phyloP scores from a whole-genome alignment of 1,140 invertebrate genomes.

The Diorhabda sublineata region DNA sequence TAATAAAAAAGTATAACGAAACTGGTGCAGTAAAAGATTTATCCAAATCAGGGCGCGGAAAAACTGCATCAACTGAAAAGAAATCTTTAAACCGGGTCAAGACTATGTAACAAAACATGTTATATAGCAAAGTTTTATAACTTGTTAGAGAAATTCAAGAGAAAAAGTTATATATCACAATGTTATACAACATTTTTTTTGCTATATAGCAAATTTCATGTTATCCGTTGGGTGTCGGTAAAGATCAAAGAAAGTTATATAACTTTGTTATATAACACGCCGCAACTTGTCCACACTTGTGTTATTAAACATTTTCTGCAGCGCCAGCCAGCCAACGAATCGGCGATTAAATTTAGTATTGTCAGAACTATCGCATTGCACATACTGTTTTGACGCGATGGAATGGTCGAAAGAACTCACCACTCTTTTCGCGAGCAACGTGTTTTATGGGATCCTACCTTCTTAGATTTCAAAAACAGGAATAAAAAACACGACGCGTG shows the following conservation, averaged over 20 bases:
- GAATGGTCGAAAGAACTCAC: constrained; percentile 17
- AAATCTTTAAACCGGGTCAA: constrained; percentile 4
- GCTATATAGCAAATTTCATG: too few relatives aligned
- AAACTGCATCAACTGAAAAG: too few relatives aligned
- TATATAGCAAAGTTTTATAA: constrained; percentile 16
- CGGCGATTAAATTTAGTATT: not conserved
- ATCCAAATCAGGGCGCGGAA: too few relatives aligned
- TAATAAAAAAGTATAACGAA: too few relatives aligned
- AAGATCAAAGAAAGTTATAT: not conserved
- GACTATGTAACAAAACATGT: constrained; percentile 16
- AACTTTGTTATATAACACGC: not conserved
- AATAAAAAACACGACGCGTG: too few relatives aligned
- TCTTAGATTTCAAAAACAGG: not conserved
- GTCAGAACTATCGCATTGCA: not conserved
- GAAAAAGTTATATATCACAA: not conserved
- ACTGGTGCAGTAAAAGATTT: too few relatives aligned
- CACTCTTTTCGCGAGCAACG: constrained; percentile 14
- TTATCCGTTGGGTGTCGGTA: constrained; percentile 8
- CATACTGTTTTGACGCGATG: constrained; percentile 6
- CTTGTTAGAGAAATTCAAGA: constrained; percentile 12
- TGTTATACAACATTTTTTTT: too few relatives aligned
- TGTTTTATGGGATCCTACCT: constrained; percentile 13
- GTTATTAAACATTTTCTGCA: not conserved
- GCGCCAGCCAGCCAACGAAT: not conserved
- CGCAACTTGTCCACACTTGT: not conserved